Evolutionary conservation across 2,888 invertebrate genomes (phyloP), one percentile per base, ranked within the genome.

Genomic region (Endotricha flammealis): DNA sequence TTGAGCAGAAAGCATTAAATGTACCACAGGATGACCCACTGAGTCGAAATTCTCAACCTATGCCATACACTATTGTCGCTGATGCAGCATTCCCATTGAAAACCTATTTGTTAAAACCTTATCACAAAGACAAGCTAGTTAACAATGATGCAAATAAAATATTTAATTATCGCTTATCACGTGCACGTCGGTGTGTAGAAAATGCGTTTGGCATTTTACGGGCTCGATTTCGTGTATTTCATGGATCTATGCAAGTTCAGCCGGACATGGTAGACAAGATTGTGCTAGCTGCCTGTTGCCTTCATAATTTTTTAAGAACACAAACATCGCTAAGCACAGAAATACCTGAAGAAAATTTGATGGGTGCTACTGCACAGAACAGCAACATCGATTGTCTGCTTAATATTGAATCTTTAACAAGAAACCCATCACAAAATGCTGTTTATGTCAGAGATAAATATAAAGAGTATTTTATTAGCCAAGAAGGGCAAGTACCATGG

Each of bases 11-110:
- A 30, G 10, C 38, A 23, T 39, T 50, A 28, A 48, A 42, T 39
- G 39, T 53, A 11, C 50, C 50, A 42, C 48, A 39, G 29, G 45
- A 53, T 41, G 37, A 42, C 48, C 40, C 42, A 16, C 6, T 6
- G 16, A 12, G 23, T 46, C 41, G 37, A 38, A 48, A 41, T 41
- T 38, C 32, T 16, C 38, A 45, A 17, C 41, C 41, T 44, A 41
- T 45, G 32, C 44, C 47, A 2, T 41, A 44, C 36, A 16, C 6
- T 4, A 16, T 16, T 16, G 16, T 16, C 16, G 16, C 16, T 16
- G 16, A 16, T 16, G 16, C 38, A n/a, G 46, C 47, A 34, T 47
- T 50, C 45, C 16, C 16, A n/a, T 37, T 47, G 17, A 41, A 44
- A 32, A 17, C 33, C 1, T 38, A 47, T 43, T 42, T 47, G 17